Base-by-base conservation (phyloP, 2,113 vertebrate species). In the Pandion haliaetus region DNA sequence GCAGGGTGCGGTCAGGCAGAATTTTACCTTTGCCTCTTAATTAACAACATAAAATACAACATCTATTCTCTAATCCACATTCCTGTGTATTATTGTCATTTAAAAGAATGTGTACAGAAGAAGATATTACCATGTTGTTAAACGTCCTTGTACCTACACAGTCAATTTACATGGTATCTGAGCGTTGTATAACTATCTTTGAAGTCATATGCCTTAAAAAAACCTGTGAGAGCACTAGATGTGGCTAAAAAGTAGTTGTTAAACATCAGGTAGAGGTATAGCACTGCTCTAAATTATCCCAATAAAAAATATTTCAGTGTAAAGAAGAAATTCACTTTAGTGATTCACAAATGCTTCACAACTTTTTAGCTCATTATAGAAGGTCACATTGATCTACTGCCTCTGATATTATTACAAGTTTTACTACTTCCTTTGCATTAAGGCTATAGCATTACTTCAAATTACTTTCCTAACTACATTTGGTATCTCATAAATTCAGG, bases 391-490 rank as follows among this genome's bases (percentile, higher is more conserved):
- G 93, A 97, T 96, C 31, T 96, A 94, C 44, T 34, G n/a, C 44
- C 54, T 88, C 44, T 89, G 86, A 87, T 90, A 93, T 65, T 95
- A 97, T 73, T 87, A 90, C 21, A 80, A 31, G 9, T 92, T 97
- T 96, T 95, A 97, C 82, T 91, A 85, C 76, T 90, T 96, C 52
- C 42, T 89, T 82, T 38, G 59, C 86, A 93, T 90, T 93, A 95
- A 97, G 61, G 23, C 61, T 40, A 65, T 29, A 93, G 32, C 49
- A 71, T 94, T 96, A 54, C 74, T 94, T 96, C 73, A 97, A 93
- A 97, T 95, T 97, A 93, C 85, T 84, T 97, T 96, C 67, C 49
- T 95, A 96, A 96, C 82, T 57, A 96, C 62, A 92, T 91, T 96
- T 93, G 38, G 38, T 96, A 89, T 73, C 40, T 96, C 93, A 89